Evolutionary conservation across 2,113 vertebrate species (phyloP).

Genomic region (Proterorhinus semilunaris): DNA sequence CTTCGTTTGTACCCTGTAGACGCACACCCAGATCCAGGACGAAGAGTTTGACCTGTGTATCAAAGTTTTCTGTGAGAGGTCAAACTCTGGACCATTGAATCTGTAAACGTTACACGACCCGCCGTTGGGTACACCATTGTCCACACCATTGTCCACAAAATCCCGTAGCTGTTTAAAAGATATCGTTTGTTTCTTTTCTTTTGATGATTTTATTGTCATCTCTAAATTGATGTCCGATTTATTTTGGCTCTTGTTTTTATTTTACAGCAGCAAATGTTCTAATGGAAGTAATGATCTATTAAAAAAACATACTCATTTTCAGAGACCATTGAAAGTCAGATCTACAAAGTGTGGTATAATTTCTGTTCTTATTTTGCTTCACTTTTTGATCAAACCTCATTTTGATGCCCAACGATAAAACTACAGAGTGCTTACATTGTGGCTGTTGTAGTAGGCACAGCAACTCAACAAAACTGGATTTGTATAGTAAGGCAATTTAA

Average conservation of each 20-base stretch:
- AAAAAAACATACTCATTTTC: constrained; percentile 8
- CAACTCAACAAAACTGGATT: constrained; percentile 44
- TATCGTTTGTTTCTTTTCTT: constrained; percentile 31
- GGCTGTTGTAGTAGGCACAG: constrained; percentile 74
- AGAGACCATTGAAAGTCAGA: neutral
- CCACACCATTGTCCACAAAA: constrained; percentile 35
- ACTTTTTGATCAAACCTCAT: constrained; percentile 37
- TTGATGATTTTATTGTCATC: constrained; percentile 13
- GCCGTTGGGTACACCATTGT: constrained; percentile 35
- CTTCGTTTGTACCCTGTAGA: constrained; percentile 64
- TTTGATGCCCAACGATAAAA: constrained; percentile 45
- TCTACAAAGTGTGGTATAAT: constrained; percentile 13
- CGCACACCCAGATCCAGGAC: constrained; percentile 46
- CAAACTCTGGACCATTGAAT: constrained; percentile 23
- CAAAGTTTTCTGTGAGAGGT: neutral
- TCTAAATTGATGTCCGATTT: constrained; percentile 30
- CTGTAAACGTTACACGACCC: constrained; percentile 43
- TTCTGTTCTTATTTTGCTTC: constrained; percentile 7
- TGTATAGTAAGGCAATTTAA: constrained; percentile 74
- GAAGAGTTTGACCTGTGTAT: constrained; percentile 17
- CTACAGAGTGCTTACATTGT: constrained; percentile 61
- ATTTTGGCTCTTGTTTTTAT: constrained; percentile 25
- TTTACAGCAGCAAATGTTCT: constrained; percentile 47
- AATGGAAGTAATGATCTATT: constrained; percentile 26
- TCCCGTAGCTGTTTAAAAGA: constrained; percentile 18